Base-by-base conservation (phyloP, 1,140 invertebrate species). In the Drosophila tsacasi region DNA sequence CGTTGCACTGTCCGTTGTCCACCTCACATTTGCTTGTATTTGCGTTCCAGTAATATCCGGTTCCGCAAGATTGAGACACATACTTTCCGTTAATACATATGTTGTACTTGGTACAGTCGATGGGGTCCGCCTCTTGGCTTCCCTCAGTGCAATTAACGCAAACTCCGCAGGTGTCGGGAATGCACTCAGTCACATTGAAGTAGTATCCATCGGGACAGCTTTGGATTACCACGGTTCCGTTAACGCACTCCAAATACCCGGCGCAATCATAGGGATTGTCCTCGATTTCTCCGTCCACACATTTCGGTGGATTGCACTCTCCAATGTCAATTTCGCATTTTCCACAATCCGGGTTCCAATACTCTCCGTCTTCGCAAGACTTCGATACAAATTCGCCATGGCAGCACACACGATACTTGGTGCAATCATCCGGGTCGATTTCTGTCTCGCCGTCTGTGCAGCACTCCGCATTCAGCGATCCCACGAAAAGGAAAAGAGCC, bases 391-490 rank as follows among this genome's bases (percentile, higher is more conserved):
- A 89, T 30, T 73, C 30, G 1, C 85, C 85, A 2, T 42, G 58
- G 12, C 78, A 81, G 50, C 85, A 89, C n/a, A 12, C 39, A 17
- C 37, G 80, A 39, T 81, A 89, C 44, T 72, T 61, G 15, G 66
- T 63, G 49, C 84, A 89, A 39, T 89, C 85, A 35, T 65, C 47
- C 15, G 39, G 25, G 37, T 84, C 74, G 5, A 27, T 17, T 35
- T 84, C 50, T 2, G 63, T 79, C 0, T 89, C 84, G 17, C 85
- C 84, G 7, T 54, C 49, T 13, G 58, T 17, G 50, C 84, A 87
- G 47, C 84, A 89, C 39, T 57, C 76, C 2, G 78, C 76, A n/a
- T 78, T 66, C 17, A 63, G 37, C 9, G 67, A 40, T 35, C 47
- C 62, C 25, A 68, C 32, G n/a, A 68, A 39, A 13, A 83, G 25